A percentile compares a stretch with the other conserved stretches of the same genome.
Conservation (phyloP, 2,888 invertebrate species). For the Rhagophthalmus giganteus region DNA sequence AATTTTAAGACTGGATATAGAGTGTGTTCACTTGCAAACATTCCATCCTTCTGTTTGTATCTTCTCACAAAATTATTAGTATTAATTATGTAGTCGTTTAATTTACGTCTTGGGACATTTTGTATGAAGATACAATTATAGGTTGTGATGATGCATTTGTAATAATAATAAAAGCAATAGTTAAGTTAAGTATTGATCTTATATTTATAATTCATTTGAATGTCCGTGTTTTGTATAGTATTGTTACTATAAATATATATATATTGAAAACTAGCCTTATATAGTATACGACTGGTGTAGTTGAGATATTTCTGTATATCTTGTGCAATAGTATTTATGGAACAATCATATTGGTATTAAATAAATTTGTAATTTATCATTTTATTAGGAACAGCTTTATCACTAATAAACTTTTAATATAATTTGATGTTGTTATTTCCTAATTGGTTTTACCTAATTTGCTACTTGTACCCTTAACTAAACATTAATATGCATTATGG, state of each 20-base stretch:
- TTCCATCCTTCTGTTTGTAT: conserved; percentile 33
- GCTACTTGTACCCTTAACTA: too few relatives aligned
- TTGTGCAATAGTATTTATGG: conserved; percentile 51
- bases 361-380: conserved; percentile 44
- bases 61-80: conserved; percentile 28
- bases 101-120: conserved; percentile 27
- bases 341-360: conserved; percentile 43
- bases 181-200: conserved; percentile 36
- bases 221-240: conserved; percentile 28
- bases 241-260: conserved; percentile 20
- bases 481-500: too few relatives aligned
- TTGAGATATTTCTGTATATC: conserved; percentile 44
- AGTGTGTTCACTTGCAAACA: conserved; percentile 23
- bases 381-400: conserved; percentile 51
- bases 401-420: conserved; percentile 47
- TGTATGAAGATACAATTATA: conserved; percentile 30
- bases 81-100: too few relatives aligned
- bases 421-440: background rate
- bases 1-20: conserved; percentile 9
- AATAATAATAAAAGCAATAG: conserved; percentile 45
- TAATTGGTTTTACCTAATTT: background rate
- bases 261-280: conserved; percentile 45
- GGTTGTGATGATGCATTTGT: conserved; percentile 36
- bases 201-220: conserved; percentile 33
- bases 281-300: conserved; percentile 53